Evolutionary conservation across 2,888 invertebrate species (phyloP).

Genomic region (Pegoplata infirma): DNA sequence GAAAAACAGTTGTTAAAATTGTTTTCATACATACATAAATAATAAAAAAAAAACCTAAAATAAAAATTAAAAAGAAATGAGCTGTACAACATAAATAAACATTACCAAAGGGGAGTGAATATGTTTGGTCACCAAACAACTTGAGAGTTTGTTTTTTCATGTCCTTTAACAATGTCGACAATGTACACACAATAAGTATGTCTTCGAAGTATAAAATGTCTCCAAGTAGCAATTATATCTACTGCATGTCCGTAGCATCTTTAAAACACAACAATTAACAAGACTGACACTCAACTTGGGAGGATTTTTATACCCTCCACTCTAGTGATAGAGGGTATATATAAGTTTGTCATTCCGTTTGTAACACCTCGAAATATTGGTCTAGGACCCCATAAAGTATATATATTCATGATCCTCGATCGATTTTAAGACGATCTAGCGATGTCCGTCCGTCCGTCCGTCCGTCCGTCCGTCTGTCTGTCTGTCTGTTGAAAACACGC

Average conservation of each 20-base stretch:
- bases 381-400: too few relatives aligned
- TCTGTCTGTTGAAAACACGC: too few relatives aligned
- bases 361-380: too few relatives aligned
- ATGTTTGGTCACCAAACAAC: constrained; percentile 58
- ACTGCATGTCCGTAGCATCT: constrained; percentile 23
- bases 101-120: constrained; percentile 60
- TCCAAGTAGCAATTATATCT: constrained; percentile 60
- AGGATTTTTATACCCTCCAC: too few relatives aligned
- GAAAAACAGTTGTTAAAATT: constrained; percentile 59
- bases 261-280: constrained; percentile 50
- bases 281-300: constrained; percentile 55
- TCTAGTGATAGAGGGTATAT: too few relatives aligned
- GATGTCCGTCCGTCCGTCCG: too few relatives aligned
- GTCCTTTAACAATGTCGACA: constrained; percentile 48
- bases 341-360: too few relatives aligned
- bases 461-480: too few relatives aligned
- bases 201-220: constrained; percentile 20
- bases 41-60: constrained; percentile 18
- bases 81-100: constrained; percentile 59
- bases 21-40: constrained; percentile 32
- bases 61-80: constrained; percentile 43
- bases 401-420: too few relatives aligned
- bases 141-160: constrained; percentile 25
- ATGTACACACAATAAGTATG: constrained; percentile 19
- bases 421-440: too few relatives aligned